phyloP scores from a whole-genome alignment of 2,113 vertebrate species.

The Nothocercus nigrocapillus region DNA sequence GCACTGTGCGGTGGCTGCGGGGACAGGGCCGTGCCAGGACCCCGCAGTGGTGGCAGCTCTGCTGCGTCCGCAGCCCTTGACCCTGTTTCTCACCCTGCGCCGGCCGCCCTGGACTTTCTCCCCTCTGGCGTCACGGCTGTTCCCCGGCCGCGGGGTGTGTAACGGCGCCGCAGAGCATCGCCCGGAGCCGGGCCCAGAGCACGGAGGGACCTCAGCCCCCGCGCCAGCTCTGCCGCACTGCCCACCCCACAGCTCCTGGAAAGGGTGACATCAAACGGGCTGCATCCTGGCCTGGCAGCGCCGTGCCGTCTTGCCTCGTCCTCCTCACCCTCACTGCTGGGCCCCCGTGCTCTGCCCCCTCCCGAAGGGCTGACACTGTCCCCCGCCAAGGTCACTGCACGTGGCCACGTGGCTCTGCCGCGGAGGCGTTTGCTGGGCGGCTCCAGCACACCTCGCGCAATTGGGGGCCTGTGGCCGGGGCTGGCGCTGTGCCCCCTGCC shows the following conservation, averaged over 20 bases:
- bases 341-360: fast-evolving
- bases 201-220: not conserved
- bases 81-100: not conserved
- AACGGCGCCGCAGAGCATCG: not conserved
- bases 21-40: too few relatives aligned
- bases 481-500: not conserved
- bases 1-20: too few relatives aligned
- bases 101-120: slow-evolving; percentile 52
- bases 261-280: not conserved
- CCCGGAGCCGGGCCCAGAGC: not conserved
- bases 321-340: fast-evolving
- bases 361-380: not conserved
- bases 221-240: not conserved
- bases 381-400: not conserved
- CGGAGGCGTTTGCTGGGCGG: slow-evolving; percentile 27
- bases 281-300: fast-evolving
- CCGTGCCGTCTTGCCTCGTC: not conserved
- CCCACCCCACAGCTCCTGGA: fast-evolving
- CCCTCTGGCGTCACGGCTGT: slow-evolving; percentile 36
- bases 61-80: slow-evolving; percentile 13
- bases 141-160: not conserved
- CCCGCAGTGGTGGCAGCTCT: not conserved
- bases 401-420: not conserved
- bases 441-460: not conserved
- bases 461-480: not conserved